Base-by-base conservation (phyloP, 2,888 invertebrate genomes). In the Melanotus villosus region DNA sequence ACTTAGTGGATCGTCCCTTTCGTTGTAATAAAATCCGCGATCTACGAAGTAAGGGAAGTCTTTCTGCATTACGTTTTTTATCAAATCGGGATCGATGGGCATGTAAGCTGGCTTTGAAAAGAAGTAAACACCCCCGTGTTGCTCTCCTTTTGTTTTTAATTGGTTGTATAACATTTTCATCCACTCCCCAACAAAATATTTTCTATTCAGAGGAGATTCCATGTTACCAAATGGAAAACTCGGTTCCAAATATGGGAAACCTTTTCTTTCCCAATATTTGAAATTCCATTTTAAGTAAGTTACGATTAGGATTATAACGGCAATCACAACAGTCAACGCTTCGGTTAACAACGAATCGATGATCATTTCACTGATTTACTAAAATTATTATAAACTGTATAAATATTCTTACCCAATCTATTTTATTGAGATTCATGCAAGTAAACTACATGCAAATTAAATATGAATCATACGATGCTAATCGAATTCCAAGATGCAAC, bases 1-100 rank as follows among this genome's bases (percentile, higher is more conserved):
- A 0, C 88, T 86, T 23, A 90, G 71, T 0, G 87, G 88, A 79
- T 90, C 76, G n/a, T n/a, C n/a, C n/a, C n/a, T n/a, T n/a, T n/a
- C n/a, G n/a, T n/a, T n/a, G n/a, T n/a, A n/a, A n/a, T 50, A 62
- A 34, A 38, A 5, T 0, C 90, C 90, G 36, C 89, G 88, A 65
- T 90, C 89, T 78, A 87, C 87, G 68, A 91, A 90, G 76, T 88
- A 82, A 1, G 81, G 82, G 68, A 89, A 90, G 74, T 90, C 89
- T 71, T 86, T 88, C 34, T 87, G 86, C 75, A 90, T 76, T 18
- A 90, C 81, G 38, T 85, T 84, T 59, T 76, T 76, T 18, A 72
- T 43, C 26, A 64, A 57, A 65, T 75, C 72, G 0, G 71, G 68
- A 58, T 73, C 71, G 1, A 70, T 34, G 6, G 68, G 26, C 23